Conservation (phyloP, 2,888 invertebrate species). For the Vesta saturnalis region DNA sequence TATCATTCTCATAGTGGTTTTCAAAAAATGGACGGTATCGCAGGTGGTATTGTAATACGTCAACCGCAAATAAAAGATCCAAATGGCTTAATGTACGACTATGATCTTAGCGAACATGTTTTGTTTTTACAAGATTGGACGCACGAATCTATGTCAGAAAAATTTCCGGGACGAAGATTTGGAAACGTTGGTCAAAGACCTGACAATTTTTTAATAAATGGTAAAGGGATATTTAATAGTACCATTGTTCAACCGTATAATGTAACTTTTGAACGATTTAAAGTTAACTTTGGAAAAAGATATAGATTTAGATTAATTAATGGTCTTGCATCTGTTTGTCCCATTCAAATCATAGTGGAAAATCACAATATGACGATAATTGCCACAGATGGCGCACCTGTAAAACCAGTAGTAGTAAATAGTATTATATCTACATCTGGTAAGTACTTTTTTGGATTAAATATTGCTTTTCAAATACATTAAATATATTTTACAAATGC, state of each 20-base stretch:
- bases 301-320: constrained; percentile 92
- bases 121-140: constrained; percentile 89
- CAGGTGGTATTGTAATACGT: constrained; percentile 84
- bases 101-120: constrained; percentile 89
- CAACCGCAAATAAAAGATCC: constrained; percentile 87
- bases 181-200: constrained; percentile 85
- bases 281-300: constrained; percentile 85
- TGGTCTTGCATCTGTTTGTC: constrained; percentile 90
- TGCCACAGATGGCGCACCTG: constrained; percentile 90
- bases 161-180: constrained; percentile 77
- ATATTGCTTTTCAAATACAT: not conserved
- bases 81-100: constrained; percentile 87
- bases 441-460: constrained; percentile 57
- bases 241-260: constrained; percentile 92
- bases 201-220: constrained; percentile 87
- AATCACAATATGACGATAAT: constrained; percentile 86
- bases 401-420: constrained; percentile 86
- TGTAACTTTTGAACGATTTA: constrained; percentile 87
- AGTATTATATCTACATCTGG: constrained; percentile 92
- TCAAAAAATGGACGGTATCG: constrained; percentile 88
- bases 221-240: constrained; percentile 90
- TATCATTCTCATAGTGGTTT: constrained; percentile 93
- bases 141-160: constrained; percentile 86
- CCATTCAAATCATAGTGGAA: constrained; percentile 88
- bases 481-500: too few relatives aligned